A percentile compares a stretch with the other conserved stretches of the same genome.
These are phyloP conservation scores for Ornithorhynchus anatinus DNA, from an alignment of 2,113 vertebrate genomes.

Conservation along the genomic window DNA sequence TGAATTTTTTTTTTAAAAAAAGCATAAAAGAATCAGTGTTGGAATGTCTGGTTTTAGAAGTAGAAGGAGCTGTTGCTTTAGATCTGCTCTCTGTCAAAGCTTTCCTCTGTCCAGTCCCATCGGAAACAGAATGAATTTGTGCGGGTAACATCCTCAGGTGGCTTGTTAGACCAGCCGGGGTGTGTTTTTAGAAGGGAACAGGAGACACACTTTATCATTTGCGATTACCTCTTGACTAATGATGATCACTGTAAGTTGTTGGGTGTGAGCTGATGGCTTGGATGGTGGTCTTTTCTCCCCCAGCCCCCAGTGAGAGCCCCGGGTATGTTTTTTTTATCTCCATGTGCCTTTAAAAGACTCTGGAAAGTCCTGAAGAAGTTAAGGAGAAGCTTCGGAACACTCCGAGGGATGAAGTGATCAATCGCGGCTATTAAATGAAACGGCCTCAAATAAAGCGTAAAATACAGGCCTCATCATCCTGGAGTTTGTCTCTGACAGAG, in stretches of 20 bases:
- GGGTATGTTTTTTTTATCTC: constrained; percentile 59
- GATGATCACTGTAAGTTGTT: constrained; percentile 51
- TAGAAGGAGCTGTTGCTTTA: neutral
- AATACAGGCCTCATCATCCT: constrained; percentile 5
- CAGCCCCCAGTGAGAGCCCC: constrained; percentile 37
- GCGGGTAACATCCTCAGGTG: constrained; percentile 12
- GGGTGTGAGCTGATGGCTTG: constrained; percentile 39
- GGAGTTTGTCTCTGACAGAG: constrained; percentile 42
- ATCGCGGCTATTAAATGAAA: constrained; percentile 53
- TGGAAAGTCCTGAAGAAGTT: neutral
- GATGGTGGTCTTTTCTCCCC: constrained; percentile 60
- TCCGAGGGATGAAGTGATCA: constrained; percentile 47
- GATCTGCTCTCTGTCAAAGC: constrained; percentile 12
- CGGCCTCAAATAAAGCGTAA: constrained; percentile 41
- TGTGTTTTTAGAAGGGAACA: constrained; percentile 26
- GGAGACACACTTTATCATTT: constrained; percentile 21
- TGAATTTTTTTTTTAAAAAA: neutral
- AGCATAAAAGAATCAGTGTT: neutral
- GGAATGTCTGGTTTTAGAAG: neutral
- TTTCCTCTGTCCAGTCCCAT: neutral
- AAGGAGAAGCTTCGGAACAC: constrained; percentile 31
- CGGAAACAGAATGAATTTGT: neutral
- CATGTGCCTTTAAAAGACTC: constrained; percentile 35
- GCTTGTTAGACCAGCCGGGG: neutral
- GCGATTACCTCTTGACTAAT: constrained; percentile 48